Evolutionary conservation across 2,797 vertebrate genomes (phyloP).

Genomic region (Valencia hispanica): DNA sequence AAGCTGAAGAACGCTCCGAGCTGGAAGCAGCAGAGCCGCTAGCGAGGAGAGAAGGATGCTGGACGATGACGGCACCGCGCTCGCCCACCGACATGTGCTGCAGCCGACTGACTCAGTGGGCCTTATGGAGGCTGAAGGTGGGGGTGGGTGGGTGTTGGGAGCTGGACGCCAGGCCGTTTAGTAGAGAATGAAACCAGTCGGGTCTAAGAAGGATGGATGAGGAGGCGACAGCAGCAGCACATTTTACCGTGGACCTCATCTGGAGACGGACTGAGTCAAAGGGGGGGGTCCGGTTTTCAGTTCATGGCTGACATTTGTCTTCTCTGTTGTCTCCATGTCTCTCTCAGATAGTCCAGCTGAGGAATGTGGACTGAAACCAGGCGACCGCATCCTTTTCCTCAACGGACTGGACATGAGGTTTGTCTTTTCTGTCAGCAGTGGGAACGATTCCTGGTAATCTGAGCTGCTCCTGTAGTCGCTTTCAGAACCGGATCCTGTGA

Average conservation of each 20-base stretch:
- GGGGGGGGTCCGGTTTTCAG: slow-evolving; percentile 3
- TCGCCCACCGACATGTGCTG: slow-evolving; percentile 76
- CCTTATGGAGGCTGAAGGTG: slow-evolving; percentile 74
- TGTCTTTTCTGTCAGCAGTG: slow-evolving; percentile 35
- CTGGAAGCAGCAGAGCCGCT: too few species aligned
- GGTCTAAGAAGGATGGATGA: too few species aligned
- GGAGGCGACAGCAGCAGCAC: too few species aligned
- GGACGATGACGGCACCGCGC: slow-evolving; percentile 68
- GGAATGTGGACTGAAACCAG: slow-evolving; percentile 91
- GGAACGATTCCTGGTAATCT: too few species aligned
- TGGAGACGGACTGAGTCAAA: too few species aligned
- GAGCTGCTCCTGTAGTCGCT: too few species aligned
- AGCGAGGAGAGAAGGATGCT: too few species aligned
- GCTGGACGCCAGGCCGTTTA: too few species aligned
- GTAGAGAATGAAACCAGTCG: too few species aligned
- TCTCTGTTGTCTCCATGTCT: slow-evolving; percentile 45
- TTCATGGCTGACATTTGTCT: slow-evolving; percentile 27
- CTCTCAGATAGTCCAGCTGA: slow-evolving; percentile 94
- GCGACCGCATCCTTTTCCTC: slow-evolving; percentile 95
- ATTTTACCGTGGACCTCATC: too few species aligned
- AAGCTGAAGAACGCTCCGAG: too few species aligned
- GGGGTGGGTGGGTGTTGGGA: too few species aligned
- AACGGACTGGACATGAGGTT: slow-evolving; percentile 99
- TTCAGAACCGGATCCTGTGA: neutral
- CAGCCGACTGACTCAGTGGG: slow-evolving; percentile 77